Percentiles rank a stretch among this genome's conserved stretches.
These are phyloP conservation scores for Microchirus variegatus DNA, from an alignment of 2,797 vertebrate genomes.

Conservation along the genomic window DNA sequence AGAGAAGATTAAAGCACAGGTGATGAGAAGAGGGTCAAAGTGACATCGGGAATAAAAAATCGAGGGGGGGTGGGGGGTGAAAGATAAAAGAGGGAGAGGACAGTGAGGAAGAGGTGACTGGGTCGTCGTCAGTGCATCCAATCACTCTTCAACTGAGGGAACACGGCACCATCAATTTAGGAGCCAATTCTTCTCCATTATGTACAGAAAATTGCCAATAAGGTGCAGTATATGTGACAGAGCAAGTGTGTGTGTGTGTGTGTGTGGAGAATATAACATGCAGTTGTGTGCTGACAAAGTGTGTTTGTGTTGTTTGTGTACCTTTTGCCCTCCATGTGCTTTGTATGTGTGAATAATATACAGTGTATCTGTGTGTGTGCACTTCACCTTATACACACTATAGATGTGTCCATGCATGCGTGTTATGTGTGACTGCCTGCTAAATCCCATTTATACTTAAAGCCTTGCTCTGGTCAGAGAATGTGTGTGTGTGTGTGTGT, in stretches of 20 bases:
- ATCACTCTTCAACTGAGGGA: slow-evolving; percentile 31
- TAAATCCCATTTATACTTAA: slow-evolving; percentile 36
- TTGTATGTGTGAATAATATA: slow-evolving; percentile 15
- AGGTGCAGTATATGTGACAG: slow-evolving; percentile 38
- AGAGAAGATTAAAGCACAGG: slow-evolving; percentile 20
- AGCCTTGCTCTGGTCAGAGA: slow-evolving; percentile 44
- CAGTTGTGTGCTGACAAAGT: slow-evolving; percentile 11
- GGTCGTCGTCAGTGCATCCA: slow-evolving; percentile 27
- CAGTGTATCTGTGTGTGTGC: too few species aligned
- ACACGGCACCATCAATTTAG: slow-evolving; percentile 55
- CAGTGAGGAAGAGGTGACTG: slow-evolving; percentile 28
- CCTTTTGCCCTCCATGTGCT: slow-evolving; percentile 1
- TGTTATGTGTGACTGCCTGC: slow-evolving; percentile 22
- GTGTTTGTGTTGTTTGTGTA: slow-evolving; percentile 7
- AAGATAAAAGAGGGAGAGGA: slow-evolving; percentile 6
- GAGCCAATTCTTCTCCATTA: slow-evolving; percentile 61
- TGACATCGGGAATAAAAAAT: slow-evolving; percentile 9
- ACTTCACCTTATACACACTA: background rate
- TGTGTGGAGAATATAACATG: slow-evolving; percentile 18
- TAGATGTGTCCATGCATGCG: slow-evolving; percentile 19
- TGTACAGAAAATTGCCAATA: slow-evolving; percentile 68
- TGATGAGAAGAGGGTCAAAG: slow-evolving; percentile 2
- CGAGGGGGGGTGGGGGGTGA: background rate
- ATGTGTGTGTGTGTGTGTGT: slow-evolving; percentile 25
- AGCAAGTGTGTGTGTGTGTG: slow-evolving; percentile 24